Evolutionary conservation across 2,113 vertebrate species (phyloP).

Genomic region (Cepphus grylle): DNA sequence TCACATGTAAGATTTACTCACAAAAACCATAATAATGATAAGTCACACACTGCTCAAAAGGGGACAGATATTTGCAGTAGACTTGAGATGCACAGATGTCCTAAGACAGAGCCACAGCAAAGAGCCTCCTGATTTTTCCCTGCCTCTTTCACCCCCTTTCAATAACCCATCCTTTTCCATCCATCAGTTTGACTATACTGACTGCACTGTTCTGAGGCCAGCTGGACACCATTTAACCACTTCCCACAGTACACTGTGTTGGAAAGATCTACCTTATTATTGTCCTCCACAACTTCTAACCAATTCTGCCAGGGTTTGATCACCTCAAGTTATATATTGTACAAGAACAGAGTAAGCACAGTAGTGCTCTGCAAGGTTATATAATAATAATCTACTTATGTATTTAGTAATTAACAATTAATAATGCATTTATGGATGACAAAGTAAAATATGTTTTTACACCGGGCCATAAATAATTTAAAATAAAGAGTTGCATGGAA

Average conservation of each 20-base stretch:
- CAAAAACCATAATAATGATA: not conserved
- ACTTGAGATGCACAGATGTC: not conserved
- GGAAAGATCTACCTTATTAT: not conserved
- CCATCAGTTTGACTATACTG: accelerated
- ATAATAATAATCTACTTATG: not conserved
- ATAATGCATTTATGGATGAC: not conserved
- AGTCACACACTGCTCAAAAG: not conserved
- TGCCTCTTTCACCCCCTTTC: not conserved
- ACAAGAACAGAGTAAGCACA: not conserved
- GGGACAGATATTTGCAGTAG: not conserved
- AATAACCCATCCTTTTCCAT: not conserved
- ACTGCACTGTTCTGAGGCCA: not conserved
- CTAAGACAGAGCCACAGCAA: not conserved
- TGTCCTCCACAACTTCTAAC: not conserved
- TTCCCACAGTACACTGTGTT: not conserved
- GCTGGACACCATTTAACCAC: not conserved
- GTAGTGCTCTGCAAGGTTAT: not conserved
- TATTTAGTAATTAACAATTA: not conserved
- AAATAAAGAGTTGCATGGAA: not conserved
- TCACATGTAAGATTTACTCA: not conserved
- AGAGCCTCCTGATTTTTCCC: not conserved
- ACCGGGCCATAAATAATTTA: not conserved
- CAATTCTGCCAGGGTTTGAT: not conserved
- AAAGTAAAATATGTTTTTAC: not conserved
- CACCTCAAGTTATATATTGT: not conserved